These are phyloP conservation scores for Harpalus rubripes DNA, from an alignment of 2,888 invertebrate species.

Conservation along the genomic window DNA sequence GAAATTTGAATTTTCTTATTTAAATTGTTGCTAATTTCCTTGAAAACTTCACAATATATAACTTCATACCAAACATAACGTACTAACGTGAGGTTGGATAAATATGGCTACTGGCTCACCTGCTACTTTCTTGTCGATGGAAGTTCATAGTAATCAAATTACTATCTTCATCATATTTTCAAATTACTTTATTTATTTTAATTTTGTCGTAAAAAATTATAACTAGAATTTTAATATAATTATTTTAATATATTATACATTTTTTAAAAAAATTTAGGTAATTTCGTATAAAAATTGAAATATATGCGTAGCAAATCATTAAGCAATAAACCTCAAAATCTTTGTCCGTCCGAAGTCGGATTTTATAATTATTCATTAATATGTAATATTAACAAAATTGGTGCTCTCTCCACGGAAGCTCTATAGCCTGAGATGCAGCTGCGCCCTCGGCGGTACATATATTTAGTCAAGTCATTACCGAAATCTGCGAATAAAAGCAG, in stretches of 20 bases:
- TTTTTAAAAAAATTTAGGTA: neutral
- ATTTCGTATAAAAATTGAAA: neutral
- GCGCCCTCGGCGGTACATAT: no score
- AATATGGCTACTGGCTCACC: conserved; percentile 68
- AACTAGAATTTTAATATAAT: conserved; percentile 13
- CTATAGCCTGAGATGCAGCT: no score
- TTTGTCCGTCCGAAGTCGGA: no score
- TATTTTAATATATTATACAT: neutral
- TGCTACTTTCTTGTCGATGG: conserved; percentile 13
- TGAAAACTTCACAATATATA: conserved; percentile 71
- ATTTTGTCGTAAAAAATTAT: neutral
- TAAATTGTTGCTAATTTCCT: conserved; percentile 73
- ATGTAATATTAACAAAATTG: neutral
- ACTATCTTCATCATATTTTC: conserved; percentile 32
- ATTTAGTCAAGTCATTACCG: no score
- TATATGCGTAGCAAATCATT: neutral
- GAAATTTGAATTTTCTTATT: conserved; percentile 67
- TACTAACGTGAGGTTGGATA: conserved; percentile 70
- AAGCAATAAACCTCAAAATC: conserved; percentile 1
- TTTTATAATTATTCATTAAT: conserved; percentile 5
- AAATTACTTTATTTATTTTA: neutral
- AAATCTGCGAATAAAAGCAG: no score
- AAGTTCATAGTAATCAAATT: conserved; percentile 56
- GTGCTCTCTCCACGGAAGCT: no score
- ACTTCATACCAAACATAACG: conserved; percentile 73